A percentile compares a stretch with the other conserved stretches of the same genome.
Conservation (phyloP, 2,113 vertebrate genomes). For the Pavo muticus region DNA sequence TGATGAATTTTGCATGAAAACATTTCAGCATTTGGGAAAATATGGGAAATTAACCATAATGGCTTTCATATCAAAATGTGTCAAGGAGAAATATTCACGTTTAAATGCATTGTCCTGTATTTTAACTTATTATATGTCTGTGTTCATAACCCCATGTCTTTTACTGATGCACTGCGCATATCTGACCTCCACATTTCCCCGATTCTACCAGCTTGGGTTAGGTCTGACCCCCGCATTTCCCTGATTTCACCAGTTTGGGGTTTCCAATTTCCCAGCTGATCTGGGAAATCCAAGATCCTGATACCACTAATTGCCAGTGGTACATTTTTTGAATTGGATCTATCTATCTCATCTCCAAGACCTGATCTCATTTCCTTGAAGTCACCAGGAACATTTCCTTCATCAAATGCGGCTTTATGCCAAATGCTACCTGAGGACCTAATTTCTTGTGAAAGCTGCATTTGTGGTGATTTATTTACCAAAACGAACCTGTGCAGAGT, state of each 20-base stretch:
- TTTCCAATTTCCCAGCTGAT: neutral
- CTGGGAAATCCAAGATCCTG: neutral
- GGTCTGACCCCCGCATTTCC: slow-evolving; percentile 3
- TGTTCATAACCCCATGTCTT: slow-evolving; percentile 9
- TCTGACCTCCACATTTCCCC: neutral
- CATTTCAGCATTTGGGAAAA: neutral
- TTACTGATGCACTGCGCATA: slow-evolving; percentile 60
- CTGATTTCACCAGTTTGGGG: neutral
- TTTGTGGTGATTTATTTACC: neutral
- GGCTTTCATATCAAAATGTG: neutral
- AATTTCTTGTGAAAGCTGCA: neutral
- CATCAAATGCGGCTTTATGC: neutral
- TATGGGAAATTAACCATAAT: slow-evolving; percentile 5
- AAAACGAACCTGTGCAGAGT: neutral
- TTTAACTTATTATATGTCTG: slow-evolving; percentile 64
- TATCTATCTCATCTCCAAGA: neutral
- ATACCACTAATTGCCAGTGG: neutral
- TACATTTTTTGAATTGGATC: neutral
- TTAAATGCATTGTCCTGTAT: slow-evolving; percentile 69
- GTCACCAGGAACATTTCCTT: neutral
- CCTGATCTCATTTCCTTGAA: neutral
- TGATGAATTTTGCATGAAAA: slow-evolving; percentile 37
- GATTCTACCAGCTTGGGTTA: neutral
- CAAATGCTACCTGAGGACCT: neutral
- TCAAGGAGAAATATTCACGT: slow-evolving; percentile 9